Evolutionary conservation across 1,140 invertebrate genomes (phyloP).

Genomic region (Plutomurus gul): DNA sequence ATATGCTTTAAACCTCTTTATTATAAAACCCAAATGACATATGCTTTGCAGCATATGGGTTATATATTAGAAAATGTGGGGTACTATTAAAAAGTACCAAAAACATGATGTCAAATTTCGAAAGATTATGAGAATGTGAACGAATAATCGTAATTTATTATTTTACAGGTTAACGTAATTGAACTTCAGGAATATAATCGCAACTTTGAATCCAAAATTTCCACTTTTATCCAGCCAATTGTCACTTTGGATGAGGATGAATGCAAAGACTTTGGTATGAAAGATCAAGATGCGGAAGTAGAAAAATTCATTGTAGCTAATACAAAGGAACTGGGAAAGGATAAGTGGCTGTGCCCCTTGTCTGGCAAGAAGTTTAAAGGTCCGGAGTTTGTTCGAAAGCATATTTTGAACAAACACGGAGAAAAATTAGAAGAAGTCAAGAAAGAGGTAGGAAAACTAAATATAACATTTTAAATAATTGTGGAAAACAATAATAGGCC

Average conservation of each 20-base stretch:
- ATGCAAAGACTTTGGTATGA: slow-evolving; percentile 80
- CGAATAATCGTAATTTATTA: neutral
- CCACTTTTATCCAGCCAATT: slow-evolving; percentile 76
- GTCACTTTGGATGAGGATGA: slow-evolving; percentile 77
- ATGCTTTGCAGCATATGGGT: too few relatives aligned
- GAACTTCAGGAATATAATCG: slow-evolving; percentile 78
- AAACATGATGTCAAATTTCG: too few relatives aligned
- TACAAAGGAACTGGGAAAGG: slow-evolving; percentile 92
- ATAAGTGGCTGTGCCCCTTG: slow-evolving; percentile 98
- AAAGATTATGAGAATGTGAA: neutral
- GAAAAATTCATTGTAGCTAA: slow-evolving; percentile 94
- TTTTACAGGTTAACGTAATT: slow-evolving; percentile 62
- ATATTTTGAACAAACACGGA: slow-evolving; percentile 95
- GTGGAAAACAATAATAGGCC: neutral
- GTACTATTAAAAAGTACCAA: too few relatives aligned
- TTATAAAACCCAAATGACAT: too few relatives aligned
- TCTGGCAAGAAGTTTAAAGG: slow-evolving; percentile 99
- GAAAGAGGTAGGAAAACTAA: slow-evolving; percentile 71
- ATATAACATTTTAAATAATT: slow-evolving; percentile 4
- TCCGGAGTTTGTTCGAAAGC: slow-evolving; percentile 97
- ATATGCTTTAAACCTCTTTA: too few relatives aligned
- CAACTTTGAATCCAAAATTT: slow-evolving; percentile 83
- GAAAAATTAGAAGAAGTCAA: slow-evolving; percentile 97
- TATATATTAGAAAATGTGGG: too few relatives aligned
- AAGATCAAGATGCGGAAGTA: slow-evolving; percentile 84